Percentiles rank a stretch among this genome's conserved stretches.
These are phyloP conservation scores for Macroramphosus scolopax DNA, from an alignment of 2,797 vertebrate species.

Conservation along the genomic window DNA sequence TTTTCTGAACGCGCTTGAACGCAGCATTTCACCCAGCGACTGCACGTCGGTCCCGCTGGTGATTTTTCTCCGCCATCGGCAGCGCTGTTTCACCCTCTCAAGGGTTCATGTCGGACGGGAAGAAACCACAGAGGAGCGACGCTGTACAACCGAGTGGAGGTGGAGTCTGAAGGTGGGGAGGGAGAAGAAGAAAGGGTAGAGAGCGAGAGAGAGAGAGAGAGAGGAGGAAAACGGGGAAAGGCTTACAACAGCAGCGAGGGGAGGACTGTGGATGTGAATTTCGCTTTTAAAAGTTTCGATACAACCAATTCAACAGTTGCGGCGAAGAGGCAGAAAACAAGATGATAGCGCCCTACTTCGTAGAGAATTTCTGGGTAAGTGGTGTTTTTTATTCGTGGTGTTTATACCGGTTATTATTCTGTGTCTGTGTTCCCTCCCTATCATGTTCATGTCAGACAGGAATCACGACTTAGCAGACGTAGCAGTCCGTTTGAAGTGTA, in stretches of 20 bases:
- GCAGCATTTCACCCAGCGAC: conserved; percentile 14
- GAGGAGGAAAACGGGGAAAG: conserved; percentile 75
- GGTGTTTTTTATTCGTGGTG: conserved; percentile 39
- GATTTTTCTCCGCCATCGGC: conserved; percentile 24
- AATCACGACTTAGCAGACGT: conserved; percentile 5
- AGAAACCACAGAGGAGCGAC: conserved; percentile 19
- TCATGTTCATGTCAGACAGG: conserved; percentile 48
- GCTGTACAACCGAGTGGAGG: conserved; percentile 52
- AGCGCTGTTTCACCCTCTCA: conserved; percentile 62
- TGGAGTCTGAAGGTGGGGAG: conserved; percentile 79
- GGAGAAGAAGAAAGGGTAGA: conserved; percentile 77
- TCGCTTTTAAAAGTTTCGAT: conserved; percentile 52
- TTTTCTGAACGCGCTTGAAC: conserved; percentile 35
- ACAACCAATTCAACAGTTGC: conserved; percentile 41
- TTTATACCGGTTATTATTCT: conserved; percentile 59
- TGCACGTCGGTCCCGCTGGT: background rate
- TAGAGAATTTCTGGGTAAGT: conserved; percentile 94
- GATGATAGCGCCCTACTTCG: conserved; percentile 93
- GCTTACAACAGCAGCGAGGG: conserved; percentile 68
- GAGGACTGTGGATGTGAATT: conserved; percentile 72
- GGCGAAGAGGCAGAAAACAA: conserved; percentile 69
- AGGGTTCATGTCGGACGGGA: conserved; percentile 12
- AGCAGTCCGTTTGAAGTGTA: background rate
- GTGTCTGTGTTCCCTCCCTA: conserved; percentile 40
- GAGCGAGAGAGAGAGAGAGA: no score